Evolutionary conservation across 2,888 invertebrate genomes (phyloP).

Genomic region (Drosophila paracracens): DNA sequence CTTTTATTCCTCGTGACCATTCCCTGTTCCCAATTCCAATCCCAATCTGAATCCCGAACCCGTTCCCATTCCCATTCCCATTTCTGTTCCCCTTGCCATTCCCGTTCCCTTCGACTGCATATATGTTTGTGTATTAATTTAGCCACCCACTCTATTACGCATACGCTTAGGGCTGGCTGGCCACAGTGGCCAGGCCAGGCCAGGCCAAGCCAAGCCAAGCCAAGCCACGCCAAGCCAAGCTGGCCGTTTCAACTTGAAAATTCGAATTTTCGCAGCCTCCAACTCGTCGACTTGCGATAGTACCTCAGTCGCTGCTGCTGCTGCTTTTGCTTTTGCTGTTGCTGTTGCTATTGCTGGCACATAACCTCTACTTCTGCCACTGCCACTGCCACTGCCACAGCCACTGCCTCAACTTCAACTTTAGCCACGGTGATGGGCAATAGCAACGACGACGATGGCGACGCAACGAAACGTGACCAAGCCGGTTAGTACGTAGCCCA

Average conservation of each 20-base stretch:
- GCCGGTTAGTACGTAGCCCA: conserved; percentile 76
- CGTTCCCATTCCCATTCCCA: neutral
- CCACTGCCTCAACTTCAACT: conserved; percentile 48
- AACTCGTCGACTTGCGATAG: conserved; percentile 60
- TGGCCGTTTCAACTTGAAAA: conserved; percentile 71
- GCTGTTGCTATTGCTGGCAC: conserved; percentile 19
- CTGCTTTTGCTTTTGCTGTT: conserved; percentile 7
- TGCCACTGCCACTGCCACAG: conserved; percentile 8
- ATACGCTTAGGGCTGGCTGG: conserved; percentile 36
- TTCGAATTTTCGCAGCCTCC: conserved; percentile 76
- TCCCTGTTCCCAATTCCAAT: conserved; percentile 16
- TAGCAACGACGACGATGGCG: conserved; percentile 53
- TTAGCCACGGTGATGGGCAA: conserved; percentile 46
- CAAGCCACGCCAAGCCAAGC: conserved; percentile 38
- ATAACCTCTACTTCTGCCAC: conserved; percentile 10
- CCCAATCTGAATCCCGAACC: conserved; percentile 1
- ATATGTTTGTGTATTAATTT: conserved; percentile 77
- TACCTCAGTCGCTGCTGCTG: conserved; percentile 57
- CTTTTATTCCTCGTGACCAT: conserved; percentile 42
- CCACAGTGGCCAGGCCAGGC: conserved; percentile 37
- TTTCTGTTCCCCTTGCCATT: neutral
- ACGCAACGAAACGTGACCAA: conserved; percentile 77
- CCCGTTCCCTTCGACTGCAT: conserved; percentile 41
- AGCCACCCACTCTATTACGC: conserved; percentile 63
- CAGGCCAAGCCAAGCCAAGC: neutral